These are phyloP conservation scores for Drosophila subsilvestris DNA, from an alignment of 2,888 invertebrate species.

Conservation along the genomic window DNA sequence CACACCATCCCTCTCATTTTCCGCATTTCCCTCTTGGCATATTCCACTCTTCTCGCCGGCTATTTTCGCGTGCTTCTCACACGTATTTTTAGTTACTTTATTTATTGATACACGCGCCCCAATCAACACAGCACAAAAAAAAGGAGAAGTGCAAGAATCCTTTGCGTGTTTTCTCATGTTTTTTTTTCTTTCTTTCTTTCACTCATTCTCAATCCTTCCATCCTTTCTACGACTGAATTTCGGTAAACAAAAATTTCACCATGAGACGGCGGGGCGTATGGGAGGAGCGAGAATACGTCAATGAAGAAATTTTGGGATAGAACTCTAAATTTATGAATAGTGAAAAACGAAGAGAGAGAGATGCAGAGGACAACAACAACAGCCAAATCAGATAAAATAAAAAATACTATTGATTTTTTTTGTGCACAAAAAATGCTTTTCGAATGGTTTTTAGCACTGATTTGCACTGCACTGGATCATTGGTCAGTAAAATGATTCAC, in stretches of 20 bases:
- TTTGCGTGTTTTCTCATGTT: slow-evolving; percentile 16
- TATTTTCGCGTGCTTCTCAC: slow-evolving; percentile 46
- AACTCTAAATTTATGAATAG: no score
- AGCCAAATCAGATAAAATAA: no score
- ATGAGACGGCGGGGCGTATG: neutral
- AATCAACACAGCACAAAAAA: slow-evolving; percentile 7
- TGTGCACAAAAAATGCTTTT: no score
- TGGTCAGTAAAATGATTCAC: no score
- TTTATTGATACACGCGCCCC: slow-evolving; percentile 71
- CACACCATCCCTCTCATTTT: neutral
- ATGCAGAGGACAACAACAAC: no score
- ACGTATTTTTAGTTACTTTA: slow-evolving; percentile 71
- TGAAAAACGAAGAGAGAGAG: no score
- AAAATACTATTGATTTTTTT: no score
- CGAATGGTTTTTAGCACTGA: no score
- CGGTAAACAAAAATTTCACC: neutral
- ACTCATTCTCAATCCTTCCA: neutral
- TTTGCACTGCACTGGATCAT: no score
- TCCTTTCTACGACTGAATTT: neutral
- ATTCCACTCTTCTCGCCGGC: slow-evolving; percentile 19
- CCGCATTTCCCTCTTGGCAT: neutral
- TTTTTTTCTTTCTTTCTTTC: no score
- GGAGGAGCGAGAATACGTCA: neutral
- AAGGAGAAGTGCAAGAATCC: slow-evolving; percentile 28
- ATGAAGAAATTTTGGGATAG: no score